These are phyloP conservation scores for Acipenser oxyrinchus DNA, from an alignment of 2,797 vertebrate genomes.

Conservation along the genomic window DNA sequence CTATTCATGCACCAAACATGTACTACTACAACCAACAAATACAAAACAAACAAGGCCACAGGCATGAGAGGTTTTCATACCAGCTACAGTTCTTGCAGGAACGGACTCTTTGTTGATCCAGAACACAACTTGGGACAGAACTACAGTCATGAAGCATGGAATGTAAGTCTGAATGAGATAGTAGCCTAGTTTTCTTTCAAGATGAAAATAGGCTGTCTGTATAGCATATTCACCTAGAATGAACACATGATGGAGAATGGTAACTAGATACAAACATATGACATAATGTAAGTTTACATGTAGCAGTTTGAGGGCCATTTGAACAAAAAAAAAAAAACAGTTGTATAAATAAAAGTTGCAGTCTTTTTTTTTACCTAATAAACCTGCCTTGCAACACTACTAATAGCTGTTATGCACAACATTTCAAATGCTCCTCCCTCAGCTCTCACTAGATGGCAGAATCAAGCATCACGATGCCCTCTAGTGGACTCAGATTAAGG, in stretches of 20 bases:
- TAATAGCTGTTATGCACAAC: no score
- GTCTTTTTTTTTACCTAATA: no score
- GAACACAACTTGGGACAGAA: slow-evolving; percentile 65
- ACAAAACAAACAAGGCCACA: neutral
- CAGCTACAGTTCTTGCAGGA: slow-evolving; percentile 62
- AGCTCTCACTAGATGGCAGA: no score
- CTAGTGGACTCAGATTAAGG: no score
- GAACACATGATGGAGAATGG: slow-evolving; percentile 39
- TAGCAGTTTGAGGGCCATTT: slow-evolving; percentile 8
- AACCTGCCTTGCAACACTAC: no score
- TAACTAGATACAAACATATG: slow-evolving; percentile 10
- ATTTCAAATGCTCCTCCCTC: no score
- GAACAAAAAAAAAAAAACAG: no score
- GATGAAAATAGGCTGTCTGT: slow-evolving; percentile 60
- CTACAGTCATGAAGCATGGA: slow-evolving; percentile 65
- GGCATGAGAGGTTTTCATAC: slow-evolving; percentile 37
- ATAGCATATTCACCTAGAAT: slow-evolving; percentile 68
- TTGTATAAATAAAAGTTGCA: no score
- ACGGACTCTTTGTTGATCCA: slow-evolving; percentile 71
- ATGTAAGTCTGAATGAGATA: slow-evolving; percentile 67
- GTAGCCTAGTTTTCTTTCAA: slow-evolving; percentile 69
- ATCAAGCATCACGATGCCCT: no score
- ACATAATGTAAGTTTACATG: slow-evolving; percentile 8
- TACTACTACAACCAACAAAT: no score
- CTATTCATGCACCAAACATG: no score